Conservation (phyloP, 2,888 invertebrate species). For the Amblyjoppa proteus region DNA sequence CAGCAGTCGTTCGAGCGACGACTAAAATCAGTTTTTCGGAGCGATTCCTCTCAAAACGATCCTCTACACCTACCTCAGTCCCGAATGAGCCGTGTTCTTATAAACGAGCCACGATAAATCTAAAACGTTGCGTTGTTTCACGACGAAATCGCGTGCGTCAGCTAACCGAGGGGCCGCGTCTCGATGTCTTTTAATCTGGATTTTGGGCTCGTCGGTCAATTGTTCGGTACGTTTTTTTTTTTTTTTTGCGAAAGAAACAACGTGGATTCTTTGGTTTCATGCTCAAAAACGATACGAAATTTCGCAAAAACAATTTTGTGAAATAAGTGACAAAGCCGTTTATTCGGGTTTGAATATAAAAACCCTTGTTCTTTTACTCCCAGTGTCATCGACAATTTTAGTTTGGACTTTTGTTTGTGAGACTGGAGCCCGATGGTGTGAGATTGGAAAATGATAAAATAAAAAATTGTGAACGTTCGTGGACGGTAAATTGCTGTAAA, state of each 20-base stretch:
- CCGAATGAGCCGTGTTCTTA: constrained; percentile 64
- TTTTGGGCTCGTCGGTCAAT: constrained; percentile 49
- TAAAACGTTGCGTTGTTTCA: constrained; percentile 56
- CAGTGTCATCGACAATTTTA: too few species aligned
- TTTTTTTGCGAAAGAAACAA: constrained; percentile 11
- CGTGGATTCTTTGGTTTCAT: constrained; percentile 19
- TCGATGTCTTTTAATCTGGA: constrained; percentile 52
- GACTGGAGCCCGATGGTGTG: too few species aligned
- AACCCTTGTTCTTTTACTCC: too few species aligned
- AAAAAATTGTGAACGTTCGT: too few species aligned
- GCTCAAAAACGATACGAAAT: background rate
- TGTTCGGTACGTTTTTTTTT: constrained; percentile 23
- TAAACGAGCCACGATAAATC: constrained; percentile 66
- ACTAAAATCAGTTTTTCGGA: constrained; percentile 49
- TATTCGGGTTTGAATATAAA: too few species aligned
- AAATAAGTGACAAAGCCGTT: too few species aligned
- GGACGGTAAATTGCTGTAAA: too few species aligned
- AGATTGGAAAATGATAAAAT: too few species aligned
- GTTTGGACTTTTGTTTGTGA: too few species aligned
- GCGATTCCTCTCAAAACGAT: constrained; percentile 54
- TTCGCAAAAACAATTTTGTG: too few species aligned
- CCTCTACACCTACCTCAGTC: constrained; percentile 60
- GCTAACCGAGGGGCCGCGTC: constrained; percentile 27
- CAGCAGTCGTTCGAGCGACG: constrained; percentile 40
- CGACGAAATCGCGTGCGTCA: constrained; percentile 13